phyloP scores from a whole-genome alignment of 1,140 invertebrate genomes.

The Zaprionus gabonicus region DNA sequence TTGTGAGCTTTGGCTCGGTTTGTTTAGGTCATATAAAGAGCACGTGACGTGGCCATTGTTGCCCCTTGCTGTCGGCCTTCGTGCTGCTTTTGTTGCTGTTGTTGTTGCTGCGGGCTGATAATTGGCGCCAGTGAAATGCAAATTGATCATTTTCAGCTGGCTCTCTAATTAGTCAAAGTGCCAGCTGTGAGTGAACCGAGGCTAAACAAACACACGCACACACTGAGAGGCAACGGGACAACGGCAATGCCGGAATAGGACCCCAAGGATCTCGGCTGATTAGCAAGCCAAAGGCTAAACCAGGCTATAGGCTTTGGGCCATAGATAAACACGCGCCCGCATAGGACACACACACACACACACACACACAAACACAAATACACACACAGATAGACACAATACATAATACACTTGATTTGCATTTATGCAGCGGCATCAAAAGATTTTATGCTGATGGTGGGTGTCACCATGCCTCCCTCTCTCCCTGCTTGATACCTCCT shows the following conservation, averaged over 20 bases:
- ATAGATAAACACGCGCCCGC: slow-evolving; percentile 75
- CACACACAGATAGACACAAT: slow-evolving; percentile 10
- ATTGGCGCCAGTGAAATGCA: slow-evolving; percentile 77
- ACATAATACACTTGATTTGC: slow-evolving; percentile 43
- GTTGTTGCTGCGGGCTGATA: slow-evolving; percentile 54
- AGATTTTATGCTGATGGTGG: slow-evolving; percentile 45
- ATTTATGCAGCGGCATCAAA: slow-evolving; percentile 65
- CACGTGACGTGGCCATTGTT: slow-evolving; percentile 38
- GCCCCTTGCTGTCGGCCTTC: slow-evolving; percentile 1
- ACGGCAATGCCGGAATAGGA: slow-evolving; percentile 12
- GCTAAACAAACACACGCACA: slow-evolving; percentile 63
- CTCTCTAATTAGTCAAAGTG: slow-evolving; percentile 80
- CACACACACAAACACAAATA: not conserved
- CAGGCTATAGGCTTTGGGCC: slow-evolving; percentile 36
- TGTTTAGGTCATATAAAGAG: slow-evolving; percentile 47
- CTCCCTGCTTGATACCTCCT: not conserved
- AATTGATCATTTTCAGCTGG: slow-evolving; percentile 78
- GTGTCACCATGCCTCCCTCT: not conserved
- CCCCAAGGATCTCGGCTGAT: slow-evolving; percentile 62
- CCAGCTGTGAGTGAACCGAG: slow-evolving; percentile 50
- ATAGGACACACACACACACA: slow-evolving; percentile 25
- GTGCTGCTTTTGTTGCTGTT: slow-evolving; percentile 1
- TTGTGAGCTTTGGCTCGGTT: slow-evolving; percentile 25
- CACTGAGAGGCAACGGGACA: slow-evolving; percentile 1
- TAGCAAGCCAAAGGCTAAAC: slow-evolving; percentile 52